Evolutionary conservation across 2,797 vertebrate genomes (phyloP).

Genomic region (Serranus cabrilla): DNA sequence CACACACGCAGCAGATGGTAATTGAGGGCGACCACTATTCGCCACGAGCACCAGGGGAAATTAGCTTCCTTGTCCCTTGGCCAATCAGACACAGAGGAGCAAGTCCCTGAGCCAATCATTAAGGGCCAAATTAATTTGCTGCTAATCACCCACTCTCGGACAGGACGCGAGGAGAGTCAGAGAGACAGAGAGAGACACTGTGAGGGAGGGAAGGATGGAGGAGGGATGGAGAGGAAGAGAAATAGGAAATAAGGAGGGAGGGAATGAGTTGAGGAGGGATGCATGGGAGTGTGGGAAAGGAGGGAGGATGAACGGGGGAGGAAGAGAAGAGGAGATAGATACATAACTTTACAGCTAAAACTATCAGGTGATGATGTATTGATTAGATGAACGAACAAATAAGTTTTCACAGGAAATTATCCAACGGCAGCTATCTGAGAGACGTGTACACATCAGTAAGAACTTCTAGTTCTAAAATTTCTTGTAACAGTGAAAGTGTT

Average conservation of each 20-base stretch:
- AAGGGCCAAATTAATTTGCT: constrained; percentile 87
- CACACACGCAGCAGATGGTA: constrained; percentile 83
- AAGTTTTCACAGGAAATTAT: not conserved
- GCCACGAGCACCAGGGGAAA: constrained; percentile 86
- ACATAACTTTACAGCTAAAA: constrained; percentile 2
- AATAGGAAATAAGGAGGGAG: not conserved
- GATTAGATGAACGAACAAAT: not conserved
- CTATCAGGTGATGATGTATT: not conserved
- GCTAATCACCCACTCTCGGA: constrained; percentile 85
- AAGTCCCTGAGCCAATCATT: constrained; percentile 87
- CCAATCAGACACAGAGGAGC: constrained; percentile 84
- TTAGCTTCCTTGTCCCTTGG: constrained; percentile 86
- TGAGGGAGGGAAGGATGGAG: constrained; percentile 29
- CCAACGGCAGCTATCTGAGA: not conserved
- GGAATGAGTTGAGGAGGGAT: not conserved
- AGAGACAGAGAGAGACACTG: constrained; percentile 15
- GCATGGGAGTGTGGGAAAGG: constrained; percentile 1
- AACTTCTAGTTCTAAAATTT: not conserved
- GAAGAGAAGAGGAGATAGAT: constrained; percentile 11
- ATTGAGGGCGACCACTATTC: constrained; percentile 88
- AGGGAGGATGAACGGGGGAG: not conserved
- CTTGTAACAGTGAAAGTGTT: not conserved
- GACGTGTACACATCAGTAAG: not conserved
- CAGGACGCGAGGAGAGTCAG: constrained; percentile 60
- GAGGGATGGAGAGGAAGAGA: constrained; percentile 11